Conservation (phyloP, 2,797 vertebrate species). For the Cuculus canorus region DNA sequence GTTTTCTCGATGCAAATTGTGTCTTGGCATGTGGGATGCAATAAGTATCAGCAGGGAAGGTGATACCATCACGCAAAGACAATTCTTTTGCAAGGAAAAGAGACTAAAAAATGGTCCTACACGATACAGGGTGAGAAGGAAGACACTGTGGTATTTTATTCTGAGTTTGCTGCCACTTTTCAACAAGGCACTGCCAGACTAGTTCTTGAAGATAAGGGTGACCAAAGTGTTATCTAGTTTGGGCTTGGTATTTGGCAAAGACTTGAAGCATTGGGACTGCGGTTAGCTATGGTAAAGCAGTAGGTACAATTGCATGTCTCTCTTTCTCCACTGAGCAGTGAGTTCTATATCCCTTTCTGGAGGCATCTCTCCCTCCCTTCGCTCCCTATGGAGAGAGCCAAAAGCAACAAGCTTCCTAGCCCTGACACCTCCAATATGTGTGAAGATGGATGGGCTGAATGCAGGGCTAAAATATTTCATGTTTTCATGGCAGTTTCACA, state of each 20-base stretch:
- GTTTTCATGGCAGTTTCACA: slow-evolving; percentile 59
- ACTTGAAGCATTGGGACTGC: not conserved
- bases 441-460: slow-evolving; percentile 55
- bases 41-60: not conserved
- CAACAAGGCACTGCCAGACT: not conserved
- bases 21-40: not conserved
- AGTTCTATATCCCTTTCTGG: not conserved
- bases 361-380: not conserved
- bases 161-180: not conserved
- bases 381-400: not conserved
- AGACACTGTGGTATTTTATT: not conserved
- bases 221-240: not conserved
- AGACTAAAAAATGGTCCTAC: not conserved
- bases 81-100: slow-evolving; percentile 13
- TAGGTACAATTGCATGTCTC: not conserved
- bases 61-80: not conserved
- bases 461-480: slow-evolving; percentile 53
- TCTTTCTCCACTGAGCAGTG: not conserved
- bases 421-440: slow-evolving; percentile 60
- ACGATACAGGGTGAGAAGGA: not conserved
- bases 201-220: not conserved
- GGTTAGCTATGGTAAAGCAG: not conserved
- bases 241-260: not conserved
- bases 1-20: not conserved
- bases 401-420: slow-evolving; percentile 49